phyloP scores from a whole-genome alignment of 2,113 vertebrate genomes.

The rabbit (Oryctolagus cuniculus) region mOryCun1.1 NC_091433.1:26425501-26426000 shows the following conservation, averaged over 20 bases:
- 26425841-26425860: background rate
- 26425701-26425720: background rate
- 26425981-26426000: slow-evolving; percentile 70
- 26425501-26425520: background rate
- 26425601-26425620: background rate
- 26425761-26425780: background rate
- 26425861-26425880: background rate
- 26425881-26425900: background rate
- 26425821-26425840: background rate
- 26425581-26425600: background rate
- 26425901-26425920: background rate
- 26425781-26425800: background rate
- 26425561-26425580: background rate
- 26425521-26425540: background rate
- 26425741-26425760: background rate
- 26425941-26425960: background rate
- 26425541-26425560: background rate
- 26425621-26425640: background rate
- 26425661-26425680: background rate
- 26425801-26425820: background rate
- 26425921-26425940: background rate
- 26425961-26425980: slow-evolving; percentile 48
- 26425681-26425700: background rate
- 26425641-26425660: background rate
- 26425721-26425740: background rate